Base-by-base conservation (phyloP, 2,113 vertebrate genomes). In the Pandion haliaetus region DNA sequence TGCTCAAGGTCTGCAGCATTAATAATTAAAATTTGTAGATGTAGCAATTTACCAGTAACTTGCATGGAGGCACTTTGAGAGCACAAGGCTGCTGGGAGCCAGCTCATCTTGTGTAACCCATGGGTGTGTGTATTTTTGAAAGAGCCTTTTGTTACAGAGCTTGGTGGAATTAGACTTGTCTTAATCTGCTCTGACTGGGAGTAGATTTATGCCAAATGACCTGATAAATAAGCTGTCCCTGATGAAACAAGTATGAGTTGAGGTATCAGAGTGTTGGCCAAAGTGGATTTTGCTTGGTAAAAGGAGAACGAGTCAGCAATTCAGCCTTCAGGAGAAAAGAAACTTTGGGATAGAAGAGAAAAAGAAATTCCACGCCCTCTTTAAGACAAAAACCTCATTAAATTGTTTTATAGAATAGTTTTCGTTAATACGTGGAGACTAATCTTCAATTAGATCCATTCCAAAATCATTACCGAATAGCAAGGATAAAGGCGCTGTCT, bases 91-190 rank as follows among this genome's bases (percentile, higher is more conserved):
- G 58, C 47, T 89, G 63, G 50, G 67, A 95, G 87, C 84, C 97
- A 91, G 71, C 87, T 85, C 78, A 44, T 93, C 89, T 94, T 96
- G 87, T 96, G 97, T 90, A 97, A 97, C 47, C 5, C 3, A 80
- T 90, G 97, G 95, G 96, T 77, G 94, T 97, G 84, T 90, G 24
- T 67, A 73, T 94, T 95, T 95, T 76, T 95, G 91, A 97, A 97
- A 96, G 91, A 91, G 84, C 14, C 91, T 94, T 97, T 97, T 95
- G 95, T 97, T 95, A 72, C 38, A 49, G 81, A 90, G 84, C 59
- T 88, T 3, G 10, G 86, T 91, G 82, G 87, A 96, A 90, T 95
- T 95, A 77, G 78, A 90, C 50, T 90, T 90, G 84, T 81, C 84
- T 85, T 95, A 93, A 95, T 96, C 96, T 96, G 89, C 82, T 91